A percentile compares a stretch with the other conserved stretches of the same genome.
These are phyloP conservation scores for Trichopoda pennipes DNA, from an alignment of 2,888 invertebrate genomes.

Conservation along the genomic window DNA sequence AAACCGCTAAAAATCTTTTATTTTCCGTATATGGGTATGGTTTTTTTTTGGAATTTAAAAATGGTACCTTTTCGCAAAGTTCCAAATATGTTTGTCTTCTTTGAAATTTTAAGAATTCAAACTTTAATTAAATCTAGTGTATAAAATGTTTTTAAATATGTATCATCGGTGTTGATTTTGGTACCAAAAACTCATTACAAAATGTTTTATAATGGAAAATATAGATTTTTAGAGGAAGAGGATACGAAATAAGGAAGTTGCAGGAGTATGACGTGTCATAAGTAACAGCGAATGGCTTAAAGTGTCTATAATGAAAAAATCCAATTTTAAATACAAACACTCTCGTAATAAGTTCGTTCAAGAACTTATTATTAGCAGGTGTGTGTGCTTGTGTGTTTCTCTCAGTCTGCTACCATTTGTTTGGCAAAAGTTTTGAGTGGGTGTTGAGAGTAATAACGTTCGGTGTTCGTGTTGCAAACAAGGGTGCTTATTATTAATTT, in stretches of 20 bases:
- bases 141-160: slow-evolving; percentile 1
- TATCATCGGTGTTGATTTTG: slow-evolving; percentile 33
- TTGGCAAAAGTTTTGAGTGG: slow-evolving; percentile 1
- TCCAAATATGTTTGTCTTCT: not conserved
- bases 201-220: slow-evolving; percentile 20
- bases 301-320: slow-evolving; percentile 28
- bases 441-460: not conserved
- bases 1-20: too few species aligned
- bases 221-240: not conserved
- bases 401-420: not conserved
- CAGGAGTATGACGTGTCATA: not conserved
- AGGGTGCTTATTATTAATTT: not conserved
- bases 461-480: slow-evolving; percentile 11
- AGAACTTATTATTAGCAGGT: not conserved
- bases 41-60: too few species aligned
- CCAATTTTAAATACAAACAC: slow-evolving; percentile 43
- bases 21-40: too few species aligned
- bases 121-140: not conserved
- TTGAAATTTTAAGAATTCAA: slow-evolving; percentile 13
- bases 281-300: slow-evolving; percentile 10
- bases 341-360: slow-evolving; percentile 27
- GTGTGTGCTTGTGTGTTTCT: not conserved
- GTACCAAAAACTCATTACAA: slow-evolving; percentile 20
- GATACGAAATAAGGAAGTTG: not conserved
- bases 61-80: not conserved